Percentiles rank a stretch among this genome's conserved stretches.
Conservation (phyloP, 2,888 invertebrate species). For the Amaurobius ferox region DNA sequence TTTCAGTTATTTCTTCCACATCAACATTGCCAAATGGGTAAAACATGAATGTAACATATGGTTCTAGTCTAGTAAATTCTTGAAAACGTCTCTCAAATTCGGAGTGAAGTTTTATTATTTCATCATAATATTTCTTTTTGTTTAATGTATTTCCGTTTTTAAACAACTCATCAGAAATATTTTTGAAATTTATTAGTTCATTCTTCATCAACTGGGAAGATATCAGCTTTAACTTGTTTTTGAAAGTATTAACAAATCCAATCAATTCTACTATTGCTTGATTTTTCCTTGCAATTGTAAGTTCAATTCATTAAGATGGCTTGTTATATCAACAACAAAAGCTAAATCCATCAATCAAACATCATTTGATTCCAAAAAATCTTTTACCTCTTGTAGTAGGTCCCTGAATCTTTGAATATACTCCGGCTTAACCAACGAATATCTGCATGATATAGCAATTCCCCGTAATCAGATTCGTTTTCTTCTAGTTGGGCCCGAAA, state of each 20-base stretch:
- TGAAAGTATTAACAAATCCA: constrained; percentile 1
- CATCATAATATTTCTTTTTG: not conserved
- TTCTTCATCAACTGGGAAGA: constrained; percentile 3
- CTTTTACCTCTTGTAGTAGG: constrained; percentile 7
- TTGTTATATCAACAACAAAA: not conserved
- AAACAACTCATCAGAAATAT: not conserved
- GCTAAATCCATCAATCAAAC: not conserved
- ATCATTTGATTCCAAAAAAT: constrained; percentile 2
- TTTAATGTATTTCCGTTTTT: constrained; percentile 5
- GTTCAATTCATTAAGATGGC: not conserved
- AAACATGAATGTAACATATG: not conserved
- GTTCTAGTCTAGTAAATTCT: constrained; percentile 13
- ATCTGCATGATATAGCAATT: not conserved
- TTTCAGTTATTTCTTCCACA: constrained; percentile 15
- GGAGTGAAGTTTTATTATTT: constrained; percentile 2
- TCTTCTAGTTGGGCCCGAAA: not conserved
- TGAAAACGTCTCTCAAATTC: constrained; percentile 7
- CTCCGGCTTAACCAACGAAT: not conserved
- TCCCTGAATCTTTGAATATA: not conserved
- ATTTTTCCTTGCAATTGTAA: no score
- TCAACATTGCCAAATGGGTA: constrained; percentile 22
- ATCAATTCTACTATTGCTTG: no score
- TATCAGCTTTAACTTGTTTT: not conserved
- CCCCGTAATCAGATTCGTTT: not conserved
- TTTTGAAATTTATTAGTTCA: constrained; percentile 15